Evolutionary conservation across 2,888 invertebrate genomes (phyloP).

Genomic region (Tenthredo notha): DNA sequence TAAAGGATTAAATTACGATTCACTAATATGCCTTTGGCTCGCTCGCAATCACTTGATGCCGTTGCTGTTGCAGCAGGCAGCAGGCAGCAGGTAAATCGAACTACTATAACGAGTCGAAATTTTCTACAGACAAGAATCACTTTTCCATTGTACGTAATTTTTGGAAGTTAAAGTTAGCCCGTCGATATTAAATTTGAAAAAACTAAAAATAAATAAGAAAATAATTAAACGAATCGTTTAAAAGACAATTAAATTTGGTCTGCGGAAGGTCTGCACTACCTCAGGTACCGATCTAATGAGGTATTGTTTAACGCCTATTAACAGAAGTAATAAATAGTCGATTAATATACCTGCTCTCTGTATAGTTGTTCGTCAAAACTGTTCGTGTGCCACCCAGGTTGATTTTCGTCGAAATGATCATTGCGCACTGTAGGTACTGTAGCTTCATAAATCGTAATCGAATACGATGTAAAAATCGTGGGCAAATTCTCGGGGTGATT

Average conservation of each 20-base stretch:
- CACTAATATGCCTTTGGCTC: conserved; percentile 2
- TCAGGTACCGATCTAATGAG: conserved; percentile 55
- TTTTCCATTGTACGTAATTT: neutral
- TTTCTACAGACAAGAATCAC: neutral
- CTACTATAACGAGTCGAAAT: neutral
- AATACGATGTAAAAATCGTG: neutral
- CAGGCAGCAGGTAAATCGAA: neutral
- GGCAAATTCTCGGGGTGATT: neutral
- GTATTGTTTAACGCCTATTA: conserved; percentile 57
- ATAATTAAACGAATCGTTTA: no score
- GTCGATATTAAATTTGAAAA: neutral
- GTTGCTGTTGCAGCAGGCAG: neutral
- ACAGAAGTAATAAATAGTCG: conserved; percentile 61
- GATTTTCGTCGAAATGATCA: neutral
- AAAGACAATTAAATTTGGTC: no score
- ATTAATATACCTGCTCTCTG: conserved; percentile 57
- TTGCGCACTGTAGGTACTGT: neutral
- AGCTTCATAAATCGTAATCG: conserved; percentile 7
- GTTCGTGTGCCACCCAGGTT: conserved; percentile 54
- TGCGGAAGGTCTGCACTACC: neutral
- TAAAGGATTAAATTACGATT: conserved; percentile 33
- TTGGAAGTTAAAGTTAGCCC: neutral
- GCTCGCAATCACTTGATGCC: neutral
- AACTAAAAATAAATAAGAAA: no score
- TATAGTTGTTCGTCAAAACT: conserved; percentile 56